Percentiles rank a stretch among this genome's conserved stretches.
phyloP scores from a whole-genome alignment of 92 coral and sea anemone species.

The Palythoa grandiflora region DNA sequence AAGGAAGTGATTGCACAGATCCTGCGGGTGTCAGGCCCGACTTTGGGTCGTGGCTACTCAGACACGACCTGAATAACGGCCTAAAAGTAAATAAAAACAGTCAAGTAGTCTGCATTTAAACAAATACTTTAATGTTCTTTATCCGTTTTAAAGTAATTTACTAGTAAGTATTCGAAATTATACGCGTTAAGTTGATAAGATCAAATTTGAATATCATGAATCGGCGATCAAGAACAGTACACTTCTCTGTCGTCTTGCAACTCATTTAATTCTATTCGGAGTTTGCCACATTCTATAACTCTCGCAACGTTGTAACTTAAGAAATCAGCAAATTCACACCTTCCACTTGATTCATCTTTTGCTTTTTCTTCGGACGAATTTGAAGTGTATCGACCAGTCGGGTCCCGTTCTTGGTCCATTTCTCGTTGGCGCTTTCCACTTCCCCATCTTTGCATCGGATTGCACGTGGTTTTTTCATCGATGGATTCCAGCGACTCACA shows the following conservation, averaged over 20 bases:
- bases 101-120: not conserved
- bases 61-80: conserved; percentile 38
- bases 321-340: conserved; percentile 1
- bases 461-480: conserved; percentile 46
- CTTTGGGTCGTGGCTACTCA: conserved; percentile 18
- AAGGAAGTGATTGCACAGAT: conserved; percentile 26
- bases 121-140: not conserved
- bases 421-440: conserved; percentile 59
- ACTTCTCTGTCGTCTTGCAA: not conserved
- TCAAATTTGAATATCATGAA: not conserved
- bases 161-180: not conserved
- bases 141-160: not conserved
- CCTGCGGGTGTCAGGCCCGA: not conserved
- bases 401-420: conserved; percentile 27
- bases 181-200: not conserved
- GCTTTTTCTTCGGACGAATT: conserved; percentile 33
- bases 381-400: not conserved
- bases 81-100: not conserved
- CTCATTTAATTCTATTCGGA: conserved; percentile 1
- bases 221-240: not conserved
- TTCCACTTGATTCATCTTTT: conserved; percentile 37
- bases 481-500: conserved; percentile 68
- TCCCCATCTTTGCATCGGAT: conserved; percentile 59
- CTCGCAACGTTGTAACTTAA: conserved; percentile 4
- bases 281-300: conserved; percentile 4